A percentile compares a stretch with the other conserved stretches of the same genome.
phyloP scores from a whole-genome alignment of 2,113 vertebrate genomes.

The Barbus barbus region DNA sequence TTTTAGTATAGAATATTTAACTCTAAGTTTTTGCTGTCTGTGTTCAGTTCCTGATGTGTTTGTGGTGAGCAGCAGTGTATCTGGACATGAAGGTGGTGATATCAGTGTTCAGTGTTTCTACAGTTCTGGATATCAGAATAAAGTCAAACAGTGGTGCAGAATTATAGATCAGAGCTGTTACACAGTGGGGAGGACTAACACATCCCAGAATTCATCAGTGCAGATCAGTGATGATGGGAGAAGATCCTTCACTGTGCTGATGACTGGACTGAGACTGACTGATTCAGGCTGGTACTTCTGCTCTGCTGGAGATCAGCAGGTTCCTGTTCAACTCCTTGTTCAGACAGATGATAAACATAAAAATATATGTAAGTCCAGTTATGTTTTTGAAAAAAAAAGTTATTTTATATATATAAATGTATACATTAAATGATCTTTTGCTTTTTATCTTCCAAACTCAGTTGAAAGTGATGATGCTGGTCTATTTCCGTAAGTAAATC shows the following conservation, averaged over 20 bases:
- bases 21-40: not conserved
- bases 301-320: conserved; percentile 34
- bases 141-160: conserved; percentile 44
- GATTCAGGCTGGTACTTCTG: conserved; percentile 57
- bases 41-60: conserved; percentile 34
- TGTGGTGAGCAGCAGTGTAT: conserved; percentile 42
- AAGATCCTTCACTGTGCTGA: conserved; percentile 58
- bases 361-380: too few species aligned
- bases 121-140: conserved; percentile 1
- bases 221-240: conserved; percentile 63
- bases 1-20: not conserved
- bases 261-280: conserved; percentile 58
- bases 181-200: not conserved
- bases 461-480: not conserved
- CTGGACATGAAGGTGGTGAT: conserved; percentile 26
- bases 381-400: too few species aligned
- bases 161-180: not conserved
- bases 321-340: conserved; percentile 57
- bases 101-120: conserved; percentile 53
- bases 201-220: conserved; percentile 17
- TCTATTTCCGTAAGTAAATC: not conserved
- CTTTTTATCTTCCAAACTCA: not conserved
- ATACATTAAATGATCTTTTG: too few species aligned
- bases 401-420: too few species aligned
- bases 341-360: not conserved